phyloP scores from a whole-genome alignment of 1,140 invertebrate genomes.

The Diplogasteroides magnus region DNA sequence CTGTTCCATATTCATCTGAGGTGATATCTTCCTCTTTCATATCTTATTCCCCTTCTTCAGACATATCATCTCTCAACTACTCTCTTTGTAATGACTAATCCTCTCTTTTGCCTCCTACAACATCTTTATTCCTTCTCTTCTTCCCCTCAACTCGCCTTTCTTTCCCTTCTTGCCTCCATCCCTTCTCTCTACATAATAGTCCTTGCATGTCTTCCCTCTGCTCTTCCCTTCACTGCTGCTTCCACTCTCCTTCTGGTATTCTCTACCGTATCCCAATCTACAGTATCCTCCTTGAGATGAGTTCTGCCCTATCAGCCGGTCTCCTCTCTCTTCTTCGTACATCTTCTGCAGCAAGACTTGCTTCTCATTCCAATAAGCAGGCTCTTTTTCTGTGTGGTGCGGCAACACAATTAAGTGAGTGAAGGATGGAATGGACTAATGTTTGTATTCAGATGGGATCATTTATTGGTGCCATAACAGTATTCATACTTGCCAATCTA shows the following conservation, averaged over 20 bases:
- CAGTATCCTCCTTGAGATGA: not conserved
- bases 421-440: not conserved
- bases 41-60: too few relatives aligned
- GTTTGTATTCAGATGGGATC: not conserved
- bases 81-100: too few relatives aligned
- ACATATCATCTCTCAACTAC: too few relatives aligned
- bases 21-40: too few relatives aligned
- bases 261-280: not conserved
- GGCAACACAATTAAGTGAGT: too few relatives aligned
- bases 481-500: not conserved
- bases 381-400: not conserved
- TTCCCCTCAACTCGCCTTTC: not conserved
- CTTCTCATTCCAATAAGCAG: not conserved
- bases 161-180: not conserved
- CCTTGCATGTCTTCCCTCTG: too few relatives aligned
- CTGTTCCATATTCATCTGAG: too few relatives aligned
- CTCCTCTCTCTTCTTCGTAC: not conserved
- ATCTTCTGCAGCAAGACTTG: not conserved
- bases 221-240: not conserved
- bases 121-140: too few relatives aligned
- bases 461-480: not conserved
- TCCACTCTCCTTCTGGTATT: not conserved
- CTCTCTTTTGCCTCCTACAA: too few relatives aligned
- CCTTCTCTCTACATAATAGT: not conserved
- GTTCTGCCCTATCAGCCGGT: not conserved